A percentile compares a stretch with the other conserved stretches of the same genome.
Conservation (phyloP, 2,797 vertebrate species). For the Coendou prehensilis region DNA sequence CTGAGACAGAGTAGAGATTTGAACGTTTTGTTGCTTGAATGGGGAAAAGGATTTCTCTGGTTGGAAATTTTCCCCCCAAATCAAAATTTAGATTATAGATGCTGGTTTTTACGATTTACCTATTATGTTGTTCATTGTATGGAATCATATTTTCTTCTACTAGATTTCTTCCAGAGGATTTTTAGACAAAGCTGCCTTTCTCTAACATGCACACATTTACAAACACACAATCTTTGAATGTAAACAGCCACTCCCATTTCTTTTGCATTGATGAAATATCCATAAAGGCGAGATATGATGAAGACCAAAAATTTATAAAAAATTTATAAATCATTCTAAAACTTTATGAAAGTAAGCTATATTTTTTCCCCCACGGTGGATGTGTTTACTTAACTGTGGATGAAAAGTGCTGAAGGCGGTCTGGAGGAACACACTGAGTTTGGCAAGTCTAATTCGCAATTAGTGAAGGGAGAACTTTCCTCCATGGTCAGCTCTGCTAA, state of each 20-base stretch:
- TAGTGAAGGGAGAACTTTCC: conserved; percentile 57
- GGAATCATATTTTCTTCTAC: conserved; percentile 44
- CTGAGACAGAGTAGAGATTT: background rate
- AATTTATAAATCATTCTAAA: conserved; percentile 77
- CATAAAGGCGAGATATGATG: conserved; percentile 69
- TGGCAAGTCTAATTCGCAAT: conserved; percentile 72
- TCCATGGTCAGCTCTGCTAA: conserved; percentile 18
- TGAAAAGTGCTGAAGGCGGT: conserved; percentile 79
- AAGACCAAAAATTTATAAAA: conserved; percentile 77
- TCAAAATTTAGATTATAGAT: conserved; percentile 60
- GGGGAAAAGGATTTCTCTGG: background rate
- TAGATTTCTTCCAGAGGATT: conserved; percentile 56
- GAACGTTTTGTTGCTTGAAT: conserved; percentile 55
- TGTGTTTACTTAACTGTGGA: conserved; percentile 64
- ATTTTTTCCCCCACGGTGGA: conserved; percentile 52
- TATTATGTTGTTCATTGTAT: background rate
- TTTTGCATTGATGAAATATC: conserved; percentile 55
- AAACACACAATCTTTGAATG: conserved; percentile 39
- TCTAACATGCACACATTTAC: background rate
- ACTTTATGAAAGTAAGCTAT: conserved; percentile 75
- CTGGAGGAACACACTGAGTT: conserved; percentile 70
- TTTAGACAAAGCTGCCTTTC: conserved; percentile 30
- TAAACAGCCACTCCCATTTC: background rate
- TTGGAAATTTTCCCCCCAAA: background rate
- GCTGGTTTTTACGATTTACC: background rate